These are phyloP conservation scores for Hydrolagus affinis DNA, from an alignment of 2,113 vertebrate species.

Conservation along the genomic window DNA sequence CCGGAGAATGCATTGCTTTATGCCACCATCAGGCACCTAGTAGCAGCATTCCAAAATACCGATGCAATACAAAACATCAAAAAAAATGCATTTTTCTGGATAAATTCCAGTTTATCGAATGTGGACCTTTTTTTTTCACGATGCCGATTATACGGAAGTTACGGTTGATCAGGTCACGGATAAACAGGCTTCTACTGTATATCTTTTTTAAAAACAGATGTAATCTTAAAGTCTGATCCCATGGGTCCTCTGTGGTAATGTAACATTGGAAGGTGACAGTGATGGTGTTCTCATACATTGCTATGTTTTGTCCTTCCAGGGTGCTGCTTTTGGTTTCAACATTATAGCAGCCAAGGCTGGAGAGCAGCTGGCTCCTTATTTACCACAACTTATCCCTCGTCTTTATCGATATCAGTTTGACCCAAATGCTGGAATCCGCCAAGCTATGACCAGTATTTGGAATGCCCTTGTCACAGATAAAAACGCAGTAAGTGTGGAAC, in stretches of 20 bases:
- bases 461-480: conserved; percentile 89
- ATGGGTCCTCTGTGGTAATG: not conserved
- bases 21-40: too few species aligned
- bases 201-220: not conserved
- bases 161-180: too few species aligned
- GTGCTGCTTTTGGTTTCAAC: conserved; percentile 95
- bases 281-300: not conserved
- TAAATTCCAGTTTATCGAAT: too few species aligned
- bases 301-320: conserved; percentile 52
- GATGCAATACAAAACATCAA: too few species aligned
- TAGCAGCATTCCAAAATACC: too few species aligned
- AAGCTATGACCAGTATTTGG: conserved; percentile 98
- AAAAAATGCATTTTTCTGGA: too few species aligned
- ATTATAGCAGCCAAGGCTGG: conserved; percentile 88
- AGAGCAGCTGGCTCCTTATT: conserved; percentile 83
- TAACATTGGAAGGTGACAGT: not conserved
- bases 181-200: too few species aligned
- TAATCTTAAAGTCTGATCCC: not conserved
- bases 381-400: conserved; percentile 84
- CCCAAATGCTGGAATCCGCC: conserved; percentile 85
- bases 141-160: too few species aligned
- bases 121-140: too few species aligned
- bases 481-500: conserved; percentile 56
- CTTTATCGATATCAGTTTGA: conserved; percentile 97
- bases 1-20: too few species aligned